Evolutionary conservation across 2,797 vertebrate genomes (phyloP), one percentile per base, ranked within the genome.

Genomic region (Sebastes cheni): DNA sequence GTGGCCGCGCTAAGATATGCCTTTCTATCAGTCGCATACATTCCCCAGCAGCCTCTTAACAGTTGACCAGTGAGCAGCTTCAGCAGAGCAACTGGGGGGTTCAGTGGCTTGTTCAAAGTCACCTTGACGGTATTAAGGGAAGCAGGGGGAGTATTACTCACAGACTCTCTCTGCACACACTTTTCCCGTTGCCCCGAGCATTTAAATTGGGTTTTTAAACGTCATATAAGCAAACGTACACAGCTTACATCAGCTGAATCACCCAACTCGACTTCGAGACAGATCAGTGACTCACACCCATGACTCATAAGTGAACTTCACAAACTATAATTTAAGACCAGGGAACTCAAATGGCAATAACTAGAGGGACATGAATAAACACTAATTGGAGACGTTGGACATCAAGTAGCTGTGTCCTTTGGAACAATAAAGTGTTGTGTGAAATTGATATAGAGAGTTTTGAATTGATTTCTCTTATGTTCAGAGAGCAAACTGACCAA

Each of bases 91-190:
- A 74, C 77, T 46, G 56, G 56, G 39, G 39, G 13, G 27, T 66
- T 84, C 67, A 61, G 71, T 22, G 46, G 68, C 36, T 83, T 50
- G 36, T 67, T 86, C 77, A 87, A 88, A 84, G 90, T 91, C 87
- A 91, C 92, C 90, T 88, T 89, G 78, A 72, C 25, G 4, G 79
- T 20, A 69, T 72, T 73, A 72, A 85, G 60, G 34, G 70, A 84
- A 74, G 68, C 72, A 42, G 25, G 72, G 72, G 36, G 39, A 73
- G 67, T 67, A 65, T 91, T 82, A 79, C 81, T 87, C 87, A 85
- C 85, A 59, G 36, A 77, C 70, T 67, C 25, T 70, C 61, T 62
- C 59, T 52, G 62, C 65, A 76, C 67, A 79, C 76, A 55, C 32
- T 25, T 74, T 76, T 72, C 75, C 70, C 50, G 12, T 66, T 74